Conservation (phyloP, 2,797 vertebrate genomes). For the Takifugu rubripes region DNA sequence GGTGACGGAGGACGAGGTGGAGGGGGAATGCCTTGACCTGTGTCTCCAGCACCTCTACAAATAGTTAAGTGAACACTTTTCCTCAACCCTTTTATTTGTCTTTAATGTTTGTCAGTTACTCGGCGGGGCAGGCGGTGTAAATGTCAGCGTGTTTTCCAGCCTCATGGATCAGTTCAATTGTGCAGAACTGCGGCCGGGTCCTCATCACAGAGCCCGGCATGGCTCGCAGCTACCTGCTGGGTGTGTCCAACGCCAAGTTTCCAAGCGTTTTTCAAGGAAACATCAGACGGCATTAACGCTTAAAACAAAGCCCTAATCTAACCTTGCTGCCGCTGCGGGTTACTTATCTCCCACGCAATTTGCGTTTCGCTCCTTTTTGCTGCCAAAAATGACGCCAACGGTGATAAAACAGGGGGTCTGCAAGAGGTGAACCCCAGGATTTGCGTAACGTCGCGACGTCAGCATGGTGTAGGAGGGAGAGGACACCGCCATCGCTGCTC, state of each 20-base stretch:
- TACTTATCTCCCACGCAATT: no score
- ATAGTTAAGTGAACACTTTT: conserved; percentile 85
- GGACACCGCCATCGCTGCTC: conserved; percentile 53
- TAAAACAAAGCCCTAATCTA: background rate
- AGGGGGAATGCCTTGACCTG: conserved; percentile 93
- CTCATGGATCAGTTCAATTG: background rate
- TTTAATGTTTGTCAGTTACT: conserved; percentile 7
- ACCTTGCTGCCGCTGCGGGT: no score
- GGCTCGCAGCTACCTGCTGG: conserved; percentile 21
- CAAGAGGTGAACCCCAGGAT: conserved; percentile 73
- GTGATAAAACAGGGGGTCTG: conserved; percentile 37
- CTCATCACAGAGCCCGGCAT: conserved; percentile 2
- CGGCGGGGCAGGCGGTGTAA: background rate
- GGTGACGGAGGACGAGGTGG: conserved; percentile 91
- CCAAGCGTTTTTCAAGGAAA: background rate
- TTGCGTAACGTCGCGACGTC: conserved; percentile 71
- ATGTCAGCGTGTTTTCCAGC: background rate
- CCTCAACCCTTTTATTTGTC: background rate
- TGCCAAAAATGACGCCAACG: background rate
- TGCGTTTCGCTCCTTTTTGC: background rate
- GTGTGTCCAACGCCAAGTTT: conserved; percentile 47
- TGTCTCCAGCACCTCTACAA: conserved; percentile 95
- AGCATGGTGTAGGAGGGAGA: conserved; percentile 47
- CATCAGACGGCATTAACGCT: background rate
- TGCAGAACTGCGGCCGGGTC: background rate